Percentiles rank a stretch among this genome's conserved stretches.
These are phyloP conservation scores for Erinaceus europaeus DNA, from an alignment of 2,113 vertebrate species.

Conservation along the genomic window DNA sequence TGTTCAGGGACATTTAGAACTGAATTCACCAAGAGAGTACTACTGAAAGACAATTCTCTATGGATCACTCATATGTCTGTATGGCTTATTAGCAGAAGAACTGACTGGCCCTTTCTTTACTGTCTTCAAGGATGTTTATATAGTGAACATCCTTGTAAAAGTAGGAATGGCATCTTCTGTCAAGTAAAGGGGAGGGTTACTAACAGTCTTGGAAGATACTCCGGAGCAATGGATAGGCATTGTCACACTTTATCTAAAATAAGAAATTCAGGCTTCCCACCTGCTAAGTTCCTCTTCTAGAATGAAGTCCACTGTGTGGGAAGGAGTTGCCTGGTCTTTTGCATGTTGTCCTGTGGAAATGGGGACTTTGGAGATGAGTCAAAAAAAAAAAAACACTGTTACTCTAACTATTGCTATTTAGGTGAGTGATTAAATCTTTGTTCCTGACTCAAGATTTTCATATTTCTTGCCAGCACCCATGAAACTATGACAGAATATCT, in stretches of 20 bases:
- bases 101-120: neutral
- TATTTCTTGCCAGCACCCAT: neutral
- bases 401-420: neutral
- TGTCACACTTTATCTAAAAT: neutral
- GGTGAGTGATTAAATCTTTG: neutral
- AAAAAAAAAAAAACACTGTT: neutral
- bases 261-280: neutral
- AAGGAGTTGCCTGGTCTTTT: neutral
- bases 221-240: neutral
- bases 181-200: neutral
- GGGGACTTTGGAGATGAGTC: neutral
- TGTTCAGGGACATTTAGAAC: neutral
- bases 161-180: neutral
- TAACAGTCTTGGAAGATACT: neutral
- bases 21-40: neutral
- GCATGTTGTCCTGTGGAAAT: neutral
- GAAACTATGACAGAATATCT: neutral
- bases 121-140: constrained; percentile 16
- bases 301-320: neutral
- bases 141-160: neutral
- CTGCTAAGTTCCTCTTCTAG: neutral
- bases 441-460: neutral
- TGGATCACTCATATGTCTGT: neutral
- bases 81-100: neutral
- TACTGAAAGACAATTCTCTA: neutral